Conservation (phyloP, 2,797 vertebrate genomes). For the Peromyscus melanophrys region DNA sequence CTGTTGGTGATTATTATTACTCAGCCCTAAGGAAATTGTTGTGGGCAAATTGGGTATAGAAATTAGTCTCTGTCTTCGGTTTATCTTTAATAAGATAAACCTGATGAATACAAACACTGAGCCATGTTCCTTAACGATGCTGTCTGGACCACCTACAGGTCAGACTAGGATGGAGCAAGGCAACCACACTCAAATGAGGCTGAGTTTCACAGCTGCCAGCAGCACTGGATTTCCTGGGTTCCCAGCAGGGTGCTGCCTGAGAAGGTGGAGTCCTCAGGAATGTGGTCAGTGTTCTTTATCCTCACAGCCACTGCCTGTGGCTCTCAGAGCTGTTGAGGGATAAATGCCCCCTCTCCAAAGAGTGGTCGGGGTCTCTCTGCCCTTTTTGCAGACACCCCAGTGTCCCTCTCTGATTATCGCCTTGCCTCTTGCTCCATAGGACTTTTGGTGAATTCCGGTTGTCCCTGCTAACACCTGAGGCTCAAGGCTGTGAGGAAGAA, state of each 20-base stretch:
- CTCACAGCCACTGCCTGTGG: background rate
- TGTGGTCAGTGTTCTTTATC: background rate
- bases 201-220: background rate
- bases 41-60: background rate
- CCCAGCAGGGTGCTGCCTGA: background rate
- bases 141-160: background rate
- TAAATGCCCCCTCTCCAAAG: background rate
- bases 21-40: background rate
- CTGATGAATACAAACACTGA: background rate
- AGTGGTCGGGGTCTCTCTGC: background rate
- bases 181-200: background rate
- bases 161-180: background rate
- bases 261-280: background rate
- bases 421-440: background rate
- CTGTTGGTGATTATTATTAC: background rate
- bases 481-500: no score
- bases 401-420: background rate
- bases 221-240: background rate
- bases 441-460: background rate
- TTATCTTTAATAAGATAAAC: background rate
- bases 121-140: background rate
- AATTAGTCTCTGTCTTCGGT: background rate
- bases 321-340: background rate
- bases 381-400: background rate
- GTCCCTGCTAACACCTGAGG: no score